Conservation (phyloP, 2,797 vertebrate species). For the Mallotus villosus region DNA sequence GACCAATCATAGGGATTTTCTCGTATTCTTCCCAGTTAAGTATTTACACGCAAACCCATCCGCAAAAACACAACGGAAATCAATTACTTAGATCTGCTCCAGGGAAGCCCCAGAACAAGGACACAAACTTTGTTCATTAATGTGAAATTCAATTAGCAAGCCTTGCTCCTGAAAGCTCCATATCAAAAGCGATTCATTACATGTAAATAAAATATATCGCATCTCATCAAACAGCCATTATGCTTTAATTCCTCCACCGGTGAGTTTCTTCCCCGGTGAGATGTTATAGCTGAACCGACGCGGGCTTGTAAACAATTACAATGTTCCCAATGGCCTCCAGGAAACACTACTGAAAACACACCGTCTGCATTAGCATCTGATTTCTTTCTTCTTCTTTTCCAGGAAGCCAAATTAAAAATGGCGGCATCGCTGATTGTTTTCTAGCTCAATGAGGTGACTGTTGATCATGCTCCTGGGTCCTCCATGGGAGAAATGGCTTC, state of each 20-base stretch:
- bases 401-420: constrained; percentile 31
- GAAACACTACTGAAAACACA: constrained; percentile 12
- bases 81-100: constrained; percentile 27
- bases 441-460: neutral
- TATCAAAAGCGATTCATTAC: constrained; percentile 56
- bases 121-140: constrained; percentile 55
- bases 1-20: neutral
- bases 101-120: neutral
- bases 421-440: constrained; percentile 36
- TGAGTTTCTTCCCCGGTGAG: constrained; percentile 33
- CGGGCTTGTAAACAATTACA: constrained; percentile 48
- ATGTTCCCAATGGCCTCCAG: constrained; percentile 26
- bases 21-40: constrained; percentile 10
- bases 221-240: constrained; percentile 51
- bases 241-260: constrained; percentile 43
- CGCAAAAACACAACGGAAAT: constrained; percentile 36
- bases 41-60: constrained; percentile 30
- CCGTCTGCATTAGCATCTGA: constrained; percentile 10
- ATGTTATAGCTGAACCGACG: constrained; percentile 42
- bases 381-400: neutral
- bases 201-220: constrained; percentile 53
- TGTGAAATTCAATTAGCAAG: constrained; percentile 45
- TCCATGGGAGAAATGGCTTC: neutral
- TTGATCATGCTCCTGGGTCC: neutral
- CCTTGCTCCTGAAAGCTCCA: constrained; percentile 27